phyloP scores from a whole-genome alignment of 2,113 vertebrate genomes.

The Heptranchias perlo region DNA sequence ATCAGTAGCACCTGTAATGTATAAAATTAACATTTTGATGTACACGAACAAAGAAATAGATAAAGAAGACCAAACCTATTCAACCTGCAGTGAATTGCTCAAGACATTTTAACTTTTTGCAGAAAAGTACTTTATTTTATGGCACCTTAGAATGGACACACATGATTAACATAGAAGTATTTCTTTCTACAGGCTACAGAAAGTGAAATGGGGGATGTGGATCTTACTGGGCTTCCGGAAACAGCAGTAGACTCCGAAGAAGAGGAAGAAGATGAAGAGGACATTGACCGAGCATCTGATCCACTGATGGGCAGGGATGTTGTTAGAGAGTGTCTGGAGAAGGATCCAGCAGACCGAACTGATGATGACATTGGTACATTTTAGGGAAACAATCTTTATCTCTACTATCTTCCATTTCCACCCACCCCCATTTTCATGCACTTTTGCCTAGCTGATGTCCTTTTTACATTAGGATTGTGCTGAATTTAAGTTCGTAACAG shows the following conservation, averaged over 20 bases:
- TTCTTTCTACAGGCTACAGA: conserved; percentile 76
- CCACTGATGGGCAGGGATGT: conserved; percentile 79
- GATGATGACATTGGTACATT: conserved; percentile 88
- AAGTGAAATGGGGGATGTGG: conserved; percentile 90
- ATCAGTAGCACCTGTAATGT: not conserved
- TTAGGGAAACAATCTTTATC: not conserved
- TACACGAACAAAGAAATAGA: not conserved
- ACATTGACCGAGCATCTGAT: conserved; percentile 83
- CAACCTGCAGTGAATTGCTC: not conserved
- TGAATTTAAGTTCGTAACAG: not conserved
- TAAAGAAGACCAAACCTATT: not conserved
- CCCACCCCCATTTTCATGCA: not conserved
- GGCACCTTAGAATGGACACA: not conserved
- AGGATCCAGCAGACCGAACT: conserved; percentile 86
- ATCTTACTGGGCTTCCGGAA: conserved; percentile 90
- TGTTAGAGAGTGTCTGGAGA: conserved; percentile 93
- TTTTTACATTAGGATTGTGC: not conserved
- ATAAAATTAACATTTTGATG: conserved; percentile 12
- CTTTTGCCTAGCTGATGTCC: not conserved
- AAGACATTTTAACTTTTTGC: not conserved
- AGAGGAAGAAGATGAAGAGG: conserved; percentile 94
- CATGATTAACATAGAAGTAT: not conserved
- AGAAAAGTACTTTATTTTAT: not conserved
- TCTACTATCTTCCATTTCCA: not conserved
- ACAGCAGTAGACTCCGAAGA: conserved; percentile 93